Conservation (phyloP, 2,888 invertebrate species). For the Drosophila tripunctata region DNA sequence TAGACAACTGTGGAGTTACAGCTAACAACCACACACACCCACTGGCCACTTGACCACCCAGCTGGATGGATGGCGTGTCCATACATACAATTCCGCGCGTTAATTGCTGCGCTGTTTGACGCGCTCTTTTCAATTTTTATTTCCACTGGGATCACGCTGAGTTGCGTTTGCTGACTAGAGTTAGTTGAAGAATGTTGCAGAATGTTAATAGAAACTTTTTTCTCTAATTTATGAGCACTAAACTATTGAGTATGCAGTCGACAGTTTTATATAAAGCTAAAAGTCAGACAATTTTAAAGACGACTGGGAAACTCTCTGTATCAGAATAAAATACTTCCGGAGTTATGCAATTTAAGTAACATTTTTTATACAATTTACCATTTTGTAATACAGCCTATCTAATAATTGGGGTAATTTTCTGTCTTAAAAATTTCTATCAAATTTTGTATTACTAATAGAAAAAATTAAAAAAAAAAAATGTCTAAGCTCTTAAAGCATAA, state of each 20-base stretch:
- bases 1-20: background rate
- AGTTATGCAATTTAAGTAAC: no score
- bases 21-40: constrained; percentile 5
- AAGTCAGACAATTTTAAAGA: no score
- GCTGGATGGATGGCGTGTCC: constrained; percentile 11
- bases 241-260: background rate
- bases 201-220: background rate
- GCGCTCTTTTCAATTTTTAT: background rate
- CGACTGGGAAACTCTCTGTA: no score
- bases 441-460: no score
- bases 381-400: no score
- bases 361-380: no score
- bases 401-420: no score
- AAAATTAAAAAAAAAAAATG: no score
- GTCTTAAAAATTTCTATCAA: no score
- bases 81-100: constrained; percentile 1
- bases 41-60: constrained; percentile 8
- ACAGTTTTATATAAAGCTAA: no score
- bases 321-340: no score
- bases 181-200: background rate
- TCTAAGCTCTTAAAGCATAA: no score
- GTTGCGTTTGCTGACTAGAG: background rate
- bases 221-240: background rate
- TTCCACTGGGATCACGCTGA: background rate
- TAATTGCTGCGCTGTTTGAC: constrained; percentile 22